Base-by-base conservation (phyloP, 1,140 invertebrate genomes). In the Drosophila obscura region DNA sequence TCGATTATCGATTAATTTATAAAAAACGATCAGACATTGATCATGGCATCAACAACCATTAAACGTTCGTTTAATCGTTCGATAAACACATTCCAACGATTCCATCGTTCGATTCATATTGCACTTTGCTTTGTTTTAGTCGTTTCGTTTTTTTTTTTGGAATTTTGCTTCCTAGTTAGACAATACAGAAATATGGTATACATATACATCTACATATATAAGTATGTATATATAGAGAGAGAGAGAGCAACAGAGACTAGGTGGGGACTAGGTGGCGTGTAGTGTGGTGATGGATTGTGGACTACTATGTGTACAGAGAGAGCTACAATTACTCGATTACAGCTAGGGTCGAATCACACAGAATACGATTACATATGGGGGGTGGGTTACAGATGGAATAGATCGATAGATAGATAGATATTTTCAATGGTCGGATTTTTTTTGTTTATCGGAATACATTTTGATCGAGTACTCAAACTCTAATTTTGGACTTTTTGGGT, bases 311-410 rank as follows among this genome's bases (percentile, higher is more conserved):
- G 56, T 39, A 39, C 11, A 39, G 35, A 13, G 35, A 41, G 62
- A 77, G 67, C 82, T 84, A 85, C 80, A 63, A 51, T 64, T 73
- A 66, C 51, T 65, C 68, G 56, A 44, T 13, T 55, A 62, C 53
- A 50, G 4, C 78, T 85, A 85, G 69, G 52, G 48, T 82, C 83
- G 83, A 87, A 87, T 87, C 75, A 87, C 82, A 87, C 75, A 76
- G 61, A 85, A 82, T 79, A 87, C 71, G 63, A 63, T 49, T 68
- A 87, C 39, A 85, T 53, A 63, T 73, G 63, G 28, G 6, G 26
- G 26, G 26, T 1, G 28, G 28, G 64, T 77, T 80, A 85, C 73
- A 41, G 46, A 84, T 83, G 80, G 75, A 26, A 8, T 63, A 24
- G 11, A 46, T 72, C 51, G 15, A 44, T 35, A 35, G 22, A 44